Evolutionary conservation across 2,797 vertebrate species (phyloP), one percentile per base, ranked within the genome.

Genomic region (Alcedo quadribrachys): DNA sequence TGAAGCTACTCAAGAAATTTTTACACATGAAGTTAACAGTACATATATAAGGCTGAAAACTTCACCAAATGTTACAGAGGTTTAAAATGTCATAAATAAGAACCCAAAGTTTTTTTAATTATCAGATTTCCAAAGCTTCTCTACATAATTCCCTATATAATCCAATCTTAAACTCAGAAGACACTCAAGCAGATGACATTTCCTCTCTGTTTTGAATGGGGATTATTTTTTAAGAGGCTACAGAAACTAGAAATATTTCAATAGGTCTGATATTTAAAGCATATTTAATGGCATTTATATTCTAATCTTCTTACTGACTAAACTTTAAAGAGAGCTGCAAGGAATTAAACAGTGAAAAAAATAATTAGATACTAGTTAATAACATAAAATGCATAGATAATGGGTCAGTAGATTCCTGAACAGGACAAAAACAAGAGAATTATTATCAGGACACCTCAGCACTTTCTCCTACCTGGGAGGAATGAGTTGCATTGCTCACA

Each of bases 151-250:
- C 97, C 90, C 93, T 96, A 75, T 92, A 80, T 97, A 97, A 97
- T 97, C 97, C 97, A 95, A 96, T 95, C 97, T 97, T 97, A 97
- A 95, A 96, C 92, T 95, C 96, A 94, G 89, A 96, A 96, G 96
- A 96, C 95, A 92, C 53, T 97, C 95, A 94, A 92, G 93, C 89
- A 93, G 95, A 93, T 97, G 97, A 97, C 97, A 97, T 97, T 98
- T 97, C 92, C 81, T 95, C 81, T 96, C 95, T 95, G 88, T 97
- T 97, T 97, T 97, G 96, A 97, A 97, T 96, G 85, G 75, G 93
- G 97, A 98, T 98, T 98, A 98, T 95, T 96, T 90, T 96, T 95
- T 97, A 98, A 98, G 97, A 98, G 95, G 97, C 97, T 97, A 96
- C 70, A 97, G 96, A 96, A 96, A 77, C 95, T 96, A 95, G 95